Conservation (phyloP, 1,140 invertebrate species). For the Drosophila sturtevanti region DNA sequence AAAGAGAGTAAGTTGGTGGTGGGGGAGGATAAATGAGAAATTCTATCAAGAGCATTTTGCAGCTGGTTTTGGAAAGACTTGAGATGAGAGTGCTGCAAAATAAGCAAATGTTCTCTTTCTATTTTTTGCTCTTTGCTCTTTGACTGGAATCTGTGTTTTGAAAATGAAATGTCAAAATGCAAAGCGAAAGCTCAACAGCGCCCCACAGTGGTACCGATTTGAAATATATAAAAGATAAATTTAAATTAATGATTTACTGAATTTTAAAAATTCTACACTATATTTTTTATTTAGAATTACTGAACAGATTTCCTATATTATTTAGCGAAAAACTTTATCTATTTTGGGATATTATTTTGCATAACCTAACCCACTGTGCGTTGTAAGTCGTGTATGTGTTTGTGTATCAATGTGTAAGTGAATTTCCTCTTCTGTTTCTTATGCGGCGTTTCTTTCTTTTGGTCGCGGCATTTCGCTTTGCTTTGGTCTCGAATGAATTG, state of each 20-base stretch:
- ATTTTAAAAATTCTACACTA: no score
- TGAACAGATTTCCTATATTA: no score
- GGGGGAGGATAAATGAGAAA: neutral
- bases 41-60: neutral
- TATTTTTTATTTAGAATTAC: no score
- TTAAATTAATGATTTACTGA: no score
- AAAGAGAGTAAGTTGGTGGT: neutral
- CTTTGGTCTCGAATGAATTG: conserved; percentile 36
- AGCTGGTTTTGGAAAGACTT: neutral
- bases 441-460: conserved; percentile 70
- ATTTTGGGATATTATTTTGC: neutral
- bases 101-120: conserved; percentile 5
- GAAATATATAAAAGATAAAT: neutral
- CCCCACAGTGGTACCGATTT: neutral
- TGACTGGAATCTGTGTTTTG: conserved; percentile 73
- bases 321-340: no score
- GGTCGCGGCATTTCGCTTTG: conserved; percentile 49
- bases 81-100: conserved; percentile 1
- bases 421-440: conserved; percentile 74
- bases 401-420: conserved; percentile 54
- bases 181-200: conserved; percentile 79
- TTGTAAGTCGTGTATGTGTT: conserved; percentile 20
- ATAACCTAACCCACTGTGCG: neutral
- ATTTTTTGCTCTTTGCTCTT: neutral
- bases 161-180: conserved; percentile 75